These are phyloP conservation scores for Scaeva pyrastri DNA, from an alignment of 2,888 invertebrate species.

Conservation along the genomic window DNA sequence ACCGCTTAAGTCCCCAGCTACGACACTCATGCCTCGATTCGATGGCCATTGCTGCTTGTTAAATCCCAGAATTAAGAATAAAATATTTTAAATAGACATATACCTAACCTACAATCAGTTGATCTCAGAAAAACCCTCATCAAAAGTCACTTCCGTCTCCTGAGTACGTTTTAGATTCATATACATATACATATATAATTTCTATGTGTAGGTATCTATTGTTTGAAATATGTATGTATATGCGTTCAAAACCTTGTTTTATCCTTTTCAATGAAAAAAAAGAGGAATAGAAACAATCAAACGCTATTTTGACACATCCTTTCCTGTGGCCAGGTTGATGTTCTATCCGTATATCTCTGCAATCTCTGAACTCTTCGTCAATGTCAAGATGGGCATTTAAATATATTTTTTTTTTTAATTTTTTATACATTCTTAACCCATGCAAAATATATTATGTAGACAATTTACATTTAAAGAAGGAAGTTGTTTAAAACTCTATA, in stretches of 20 bases:
- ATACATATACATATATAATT: neutral
- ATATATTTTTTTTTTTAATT: neutral
- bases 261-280: constrained; percentile 2
- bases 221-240: constrained; percentile 9
- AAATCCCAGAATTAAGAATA: neutral
- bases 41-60: neutral
- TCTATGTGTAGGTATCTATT: neutral
- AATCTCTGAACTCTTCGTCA: constrained; percentile 25
- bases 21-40: no score
- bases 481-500: no score
- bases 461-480: no score
- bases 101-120: neutral
- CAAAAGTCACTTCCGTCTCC: constrained; percentile 2
- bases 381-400: constrained; percentile 10
- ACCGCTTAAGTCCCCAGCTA: no score
- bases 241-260: neutral
- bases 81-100: no score
- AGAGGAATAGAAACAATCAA: neutral
- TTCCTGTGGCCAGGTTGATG: constrained; percentile 28
- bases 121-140: neutral
- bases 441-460: neutral
- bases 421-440: neutral
- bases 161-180: neutral
- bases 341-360: neutral
- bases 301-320: constrained; percentile 17